phyloP scores from a whole-genome alignment of 2,888 invertebrate genomes.

The Oscheius myriophilus region DNA sequence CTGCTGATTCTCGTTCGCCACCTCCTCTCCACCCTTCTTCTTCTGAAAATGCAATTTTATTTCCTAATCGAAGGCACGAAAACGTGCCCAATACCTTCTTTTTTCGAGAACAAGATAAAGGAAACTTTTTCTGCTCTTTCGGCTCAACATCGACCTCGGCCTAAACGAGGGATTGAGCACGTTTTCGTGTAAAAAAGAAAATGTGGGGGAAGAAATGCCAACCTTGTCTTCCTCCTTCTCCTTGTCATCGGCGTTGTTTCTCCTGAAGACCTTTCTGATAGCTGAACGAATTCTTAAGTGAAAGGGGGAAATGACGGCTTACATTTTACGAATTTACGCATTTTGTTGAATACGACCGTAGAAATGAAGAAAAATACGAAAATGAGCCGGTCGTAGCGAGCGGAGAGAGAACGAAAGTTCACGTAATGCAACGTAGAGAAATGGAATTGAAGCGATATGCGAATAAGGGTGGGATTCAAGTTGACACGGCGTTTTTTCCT shows the following conservation, averaged over 20 bases:
- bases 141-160: neutral
- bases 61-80: neutral
- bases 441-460: conserved; percentile 10
- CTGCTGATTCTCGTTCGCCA: too few species aligned
- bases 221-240: neutral
- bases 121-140: conserved; percentile 6
- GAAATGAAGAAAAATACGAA: neutral
- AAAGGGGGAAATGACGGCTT: neutral
- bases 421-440: neutral
- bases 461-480: too few species aligned
- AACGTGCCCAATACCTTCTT: conserved; percentile 18
- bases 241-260: conserved; percentile 10
- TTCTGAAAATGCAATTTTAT: conserved; percentile 11
- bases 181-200: neutral
- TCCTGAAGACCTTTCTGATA: conserved; percentile 6
- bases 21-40: neutral
- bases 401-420: too few species aligned
- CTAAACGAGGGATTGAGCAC: conserved; percentile 9
- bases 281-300: neutral
- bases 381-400: too few species aligned
- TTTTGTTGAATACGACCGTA: conserved; percentile 9
- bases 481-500: neutral
- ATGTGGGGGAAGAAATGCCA: neutral
- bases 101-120: conserved; percentile 16
- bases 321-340: conserved; percentile 21